phyloP scores from a whole-genome alignment of 92 coral and sea anemone species.

The Siderastrea siderea region DNA sequence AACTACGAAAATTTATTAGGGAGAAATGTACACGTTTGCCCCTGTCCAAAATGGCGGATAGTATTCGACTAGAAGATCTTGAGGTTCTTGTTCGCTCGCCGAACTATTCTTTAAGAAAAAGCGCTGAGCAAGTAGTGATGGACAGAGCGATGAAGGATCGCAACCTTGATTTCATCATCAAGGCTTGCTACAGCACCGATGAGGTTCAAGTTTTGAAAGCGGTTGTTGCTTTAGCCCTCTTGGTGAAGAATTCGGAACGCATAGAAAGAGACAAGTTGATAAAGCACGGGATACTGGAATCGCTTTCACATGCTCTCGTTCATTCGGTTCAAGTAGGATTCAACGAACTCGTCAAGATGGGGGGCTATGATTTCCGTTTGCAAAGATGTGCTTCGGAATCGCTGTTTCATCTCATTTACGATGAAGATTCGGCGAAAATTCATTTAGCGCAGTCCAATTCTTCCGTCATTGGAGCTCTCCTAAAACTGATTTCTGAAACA shows the following conservation, averaged over 20 bases:
- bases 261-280: constrained; percentile 65
- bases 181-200: constrained; percentile 74
- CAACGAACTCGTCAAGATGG: constrained; percentile 65
- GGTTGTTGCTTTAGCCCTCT: constrained; percentile 79
- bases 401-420: constrained; percentile 86
- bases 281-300: constrained; percentile 76
- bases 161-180: constrained; percentile 78
- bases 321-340: constrained; percentile 81
- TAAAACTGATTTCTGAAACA: constrained; percentile 77
- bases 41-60: constrained; percentile 79
- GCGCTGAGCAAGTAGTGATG: constrained; percentile 85
- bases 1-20: constrained; percentile 79
- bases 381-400: constrained; percentile 85
- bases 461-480: constrained; percentile 65
- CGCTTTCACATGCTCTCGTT: constrained; percentile 81
- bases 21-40: constrained; percentile 85
- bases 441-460: constrained; percentile 75
- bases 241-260: constrained; percentile 79
- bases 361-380: constrained; percentile 72
- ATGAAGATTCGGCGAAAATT: constrained; percentile 67
- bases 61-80: constrained; percentile 81
- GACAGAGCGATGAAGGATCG: constrained; percentile 84
- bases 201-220: constrained; percentile 89
- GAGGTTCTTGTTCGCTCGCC: constrained; percentile 86
- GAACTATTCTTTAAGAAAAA: constrained; percentile 80